Conservation (phyloP, 2,797 vertebrate genomes). For the Neopelma chrysocephalum region DNA sequence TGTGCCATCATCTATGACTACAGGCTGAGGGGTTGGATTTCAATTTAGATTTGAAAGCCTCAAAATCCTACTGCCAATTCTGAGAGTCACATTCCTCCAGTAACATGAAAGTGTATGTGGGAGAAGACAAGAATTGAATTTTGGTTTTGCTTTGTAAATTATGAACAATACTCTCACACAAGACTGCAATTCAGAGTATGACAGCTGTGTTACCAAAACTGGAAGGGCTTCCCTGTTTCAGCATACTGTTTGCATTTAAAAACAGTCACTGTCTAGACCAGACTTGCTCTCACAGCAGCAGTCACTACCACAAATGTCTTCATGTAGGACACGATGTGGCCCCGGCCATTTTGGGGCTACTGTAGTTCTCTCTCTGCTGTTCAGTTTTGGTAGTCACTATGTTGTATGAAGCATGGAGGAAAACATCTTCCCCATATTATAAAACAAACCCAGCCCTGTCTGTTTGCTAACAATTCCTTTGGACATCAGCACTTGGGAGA, state of each 20-base stretch:
- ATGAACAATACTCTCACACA: conserved; percentile 35
- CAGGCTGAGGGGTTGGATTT: not conserved
- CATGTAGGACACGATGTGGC: not conserved
- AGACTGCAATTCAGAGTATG: conserved; percentile 12
- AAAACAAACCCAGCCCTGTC: not conserved
- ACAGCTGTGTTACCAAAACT: conserved; percentile 60
- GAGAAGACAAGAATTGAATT: not conserved
- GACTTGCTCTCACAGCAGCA: conserved; percentile 2
- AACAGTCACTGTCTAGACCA: conserved; percentile 34
- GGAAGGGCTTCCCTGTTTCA: conserved; percentile 47
- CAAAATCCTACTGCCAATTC: not conserved
- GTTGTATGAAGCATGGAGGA: not conserved
- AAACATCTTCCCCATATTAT: not conserved
- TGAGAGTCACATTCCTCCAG: not conserved
- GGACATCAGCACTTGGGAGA: not conserved
- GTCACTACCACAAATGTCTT: not conserved
- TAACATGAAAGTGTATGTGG: not conserved
- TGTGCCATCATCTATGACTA: not conserved
- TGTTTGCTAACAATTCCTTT: not conserved
- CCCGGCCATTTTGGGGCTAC: not conserved
- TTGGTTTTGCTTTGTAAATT: conserved; percentile 34
- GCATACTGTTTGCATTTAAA: conserved; percentile 25
- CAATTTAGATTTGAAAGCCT: not conserved
- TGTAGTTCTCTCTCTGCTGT: not conserved
- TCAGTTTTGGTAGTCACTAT: not conserved